These are phyloP conservation scores for Drosophila emarginata DNA, from an alignment of 2,888 invertebrate species.

Conservation along the genomic window DNA sequence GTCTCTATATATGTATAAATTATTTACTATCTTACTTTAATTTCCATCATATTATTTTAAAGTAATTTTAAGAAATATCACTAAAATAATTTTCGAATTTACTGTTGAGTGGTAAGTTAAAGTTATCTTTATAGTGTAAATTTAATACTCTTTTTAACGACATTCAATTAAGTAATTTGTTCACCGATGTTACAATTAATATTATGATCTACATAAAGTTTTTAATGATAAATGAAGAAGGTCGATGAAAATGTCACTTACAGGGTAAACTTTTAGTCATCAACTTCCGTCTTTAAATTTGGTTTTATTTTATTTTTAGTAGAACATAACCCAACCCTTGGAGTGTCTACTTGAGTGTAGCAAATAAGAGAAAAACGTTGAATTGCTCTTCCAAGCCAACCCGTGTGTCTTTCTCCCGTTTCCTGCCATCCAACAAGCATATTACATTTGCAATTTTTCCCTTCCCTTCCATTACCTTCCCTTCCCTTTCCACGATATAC, in stretches of 20 bases:
- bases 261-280: conserved; percentile 25
- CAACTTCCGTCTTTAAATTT: conserved; percentile 5
- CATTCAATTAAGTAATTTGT: background rate
- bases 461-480: conserved; percentile 41
- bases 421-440: conserved; percentile 50
- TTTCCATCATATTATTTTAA: no score
- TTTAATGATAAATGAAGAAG: background rate
- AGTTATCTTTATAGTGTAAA: no score
- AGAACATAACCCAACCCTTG: conserved; percentile 34
- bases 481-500: conserved; percentile 12
- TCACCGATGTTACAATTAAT: background rate
- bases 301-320: conserved; percentile 30
- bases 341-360: conserved; percentile 60
- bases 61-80: no score
- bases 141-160: background rate
- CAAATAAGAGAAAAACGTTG: conserved; percentile 46
- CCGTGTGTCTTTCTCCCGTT: background rate
- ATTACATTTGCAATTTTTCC: conserved; percentile 75
- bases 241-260: background rate
- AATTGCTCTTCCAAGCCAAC: conserved; percentile 44
- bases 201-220: background rate
- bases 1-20: no score
- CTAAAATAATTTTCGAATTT: no score
- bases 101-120: no score
- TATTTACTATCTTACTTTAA: no score